Percentiles rank a stretch among this genome's conserved stretches.
Conservation (phyloP, 2,888 invertebrate genomes). For the Stomorhina lunata region DNA sequence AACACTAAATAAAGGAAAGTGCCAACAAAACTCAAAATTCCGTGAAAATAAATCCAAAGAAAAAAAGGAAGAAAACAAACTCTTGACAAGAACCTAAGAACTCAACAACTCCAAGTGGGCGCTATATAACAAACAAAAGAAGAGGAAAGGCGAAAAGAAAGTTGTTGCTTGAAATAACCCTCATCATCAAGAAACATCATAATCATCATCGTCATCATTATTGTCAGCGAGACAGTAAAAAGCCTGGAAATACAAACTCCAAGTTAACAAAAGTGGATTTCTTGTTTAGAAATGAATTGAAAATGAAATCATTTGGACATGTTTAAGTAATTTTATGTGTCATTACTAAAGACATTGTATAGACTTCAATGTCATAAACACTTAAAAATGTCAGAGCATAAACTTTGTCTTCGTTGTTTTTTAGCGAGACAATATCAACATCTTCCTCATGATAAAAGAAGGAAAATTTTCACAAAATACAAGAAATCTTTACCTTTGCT, state of each 20-base stretch:
- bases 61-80: too few relatives aligned
- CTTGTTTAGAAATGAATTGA: conserved; percentile 15
- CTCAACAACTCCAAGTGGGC: conserved; percentile 38
- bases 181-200: conserved; percentile 35
- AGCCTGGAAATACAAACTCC: neutral
- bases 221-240: conserved; percentile 23
- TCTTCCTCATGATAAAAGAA: neutral
- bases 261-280: neutral
- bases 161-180: conserved; percentile 28
- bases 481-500: conserved; percentile 43
- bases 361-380: conserved; percentile 60
- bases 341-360: conserved; percentile 56
- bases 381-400: conserved; percentile 42
- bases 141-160: neutral
- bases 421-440: too few relatives aligned
- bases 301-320: conserved; percentile 59
- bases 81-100: neutral
- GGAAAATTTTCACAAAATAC: conserved; percentile 22
- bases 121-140: conserved; percentile 43
- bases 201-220: conserved; percentile 22
- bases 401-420: neutral
- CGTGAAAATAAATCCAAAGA: conserved; percentile 32
- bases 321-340: conserved; percentile 55
- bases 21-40: conserved; percentile 19
- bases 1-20: conserved; percentile 32